These are phyloP conservation scores for Cynopterus sphinx DNA, from an alignment of 2,797 vertebrate species.

Conservation along the genomic window DNA sequence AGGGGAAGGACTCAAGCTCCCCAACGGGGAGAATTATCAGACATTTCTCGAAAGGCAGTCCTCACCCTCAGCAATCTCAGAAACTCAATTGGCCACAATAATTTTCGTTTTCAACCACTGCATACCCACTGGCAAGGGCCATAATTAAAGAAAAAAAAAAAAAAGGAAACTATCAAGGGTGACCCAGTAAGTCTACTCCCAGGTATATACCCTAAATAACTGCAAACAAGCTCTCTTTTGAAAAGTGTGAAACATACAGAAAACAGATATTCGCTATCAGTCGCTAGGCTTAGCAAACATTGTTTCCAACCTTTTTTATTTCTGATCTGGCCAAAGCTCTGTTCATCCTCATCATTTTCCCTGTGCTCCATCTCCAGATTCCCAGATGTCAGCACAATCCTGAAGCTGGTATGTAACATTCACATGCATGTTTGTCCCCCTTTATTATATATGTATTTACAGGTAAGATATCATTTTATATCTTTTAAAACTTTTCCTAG, in stretches of 20 bases:
- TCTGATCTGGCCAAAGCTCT: not conserved
- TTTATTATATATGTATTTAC: not conserved
- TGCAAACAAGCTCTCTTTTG: not conserved
- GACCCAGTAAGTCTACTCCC: not conserved
- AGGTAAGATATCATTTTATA: not conserved
- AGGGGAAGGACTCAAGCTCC: not conserved
- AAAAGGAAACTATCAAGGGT: not conserved
- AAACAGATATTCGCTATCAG: not conserved
- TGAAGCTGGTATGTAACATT: not conserved
- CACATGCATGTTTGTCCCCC: not conserved
- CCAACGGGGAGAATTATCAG: not conserved
- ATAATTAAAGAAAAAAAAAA: not conserved
- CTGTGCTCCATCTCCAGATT: not conserved
- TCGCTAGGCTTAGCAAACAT: not conserved
- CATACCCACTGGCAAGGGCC: not conserved
- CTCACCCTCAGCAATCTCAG: not conserved
- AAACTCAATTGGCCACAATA: not conserved
- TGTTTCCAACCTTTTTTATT: not conserved
- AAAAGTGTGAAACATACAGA: not conserved
- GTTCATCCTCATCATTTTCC: not conserved
- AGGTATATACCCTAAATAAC: not conserved
- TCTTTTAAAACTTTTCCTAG: not conserved
- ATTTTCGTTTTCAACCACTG: not conserved
- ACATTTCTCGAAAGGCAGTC: not conserved
- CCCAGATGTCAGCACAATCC: not conserved